phyloP scores from a whole-genome alignment of 2,888 invertebrate genomes.

The Caenorhabditis afra region DNA sequence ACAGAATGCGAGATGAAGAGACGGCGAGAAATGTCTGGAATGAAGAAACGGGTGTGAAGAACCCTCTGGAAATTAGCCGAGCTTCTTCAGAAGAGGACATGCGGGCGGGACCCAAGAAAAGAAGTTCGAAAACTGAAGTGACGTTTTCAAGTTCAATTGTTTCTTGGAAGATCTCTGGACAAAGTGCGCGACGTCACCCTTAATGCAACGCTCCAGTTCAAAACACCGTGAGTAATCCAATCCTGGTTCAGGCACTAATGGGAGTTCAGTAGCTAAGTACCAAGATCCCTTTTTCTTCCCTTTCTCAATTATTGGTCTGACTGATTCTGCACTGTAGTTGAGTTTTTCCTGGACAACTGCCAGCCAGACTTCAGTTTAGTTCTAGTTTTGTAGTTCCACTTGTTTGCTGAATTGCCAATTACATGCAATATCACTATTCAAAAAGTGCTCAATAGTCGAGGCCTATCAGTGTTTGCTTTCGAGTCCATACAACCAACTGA shows the following conservation, averaged over 20 bases:
- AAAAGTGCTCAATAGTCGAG: slow-evolving; percentile 25
- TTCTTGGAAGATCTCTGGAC: slow-evolving; percentile 15
- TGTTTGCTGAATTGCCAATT: neutral
- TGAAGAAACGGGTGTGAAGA: slow-evolving; percentile 32
- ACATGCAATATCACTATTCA: neutral
- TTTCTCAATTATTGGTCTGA: slow-evolving; percentile 11
- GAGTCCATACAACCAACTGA: too few relatives aligned
- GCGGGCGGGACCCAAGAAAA: too few relatives aligned
- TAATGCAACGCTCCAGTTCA: neutral
- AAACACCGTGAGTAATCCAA: slow-evolving; percentile 33
- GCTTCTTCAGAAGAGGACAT: slow-evolving; percentile 6
- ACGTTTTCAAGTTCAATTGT: slow-evolving; percentile 30
- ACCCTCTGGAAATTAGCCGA: slow-evolving; percentile 26
- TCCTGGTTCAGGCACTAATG: neutral
- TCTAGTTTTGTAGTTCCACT: neutral
- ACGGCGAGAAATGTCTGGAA: slow-evolving; percentile 35
- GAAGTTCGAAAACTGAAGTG: slow-evolving; percentile 14
- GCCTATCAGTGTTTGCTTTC: neutral
- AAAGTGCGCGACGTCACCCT: slow-evolving; percentile 24
- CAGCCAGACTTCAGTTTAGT: slow-evolving; percentile 15
- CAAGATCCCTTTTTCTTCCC: slow-evolving; percentile 1
- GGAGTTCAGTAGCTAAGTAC: too few relatives aligned
- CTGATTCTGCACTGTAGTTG: slow-evolving; percentile 3
- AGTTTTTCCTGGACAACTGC: neutral
- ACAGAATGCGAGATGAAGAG: slow-evolving; percentile 36